Conservation (phyloP, 2,113 vertebrate genomes). For the Petrocephalus microphthalmus region DNA sequence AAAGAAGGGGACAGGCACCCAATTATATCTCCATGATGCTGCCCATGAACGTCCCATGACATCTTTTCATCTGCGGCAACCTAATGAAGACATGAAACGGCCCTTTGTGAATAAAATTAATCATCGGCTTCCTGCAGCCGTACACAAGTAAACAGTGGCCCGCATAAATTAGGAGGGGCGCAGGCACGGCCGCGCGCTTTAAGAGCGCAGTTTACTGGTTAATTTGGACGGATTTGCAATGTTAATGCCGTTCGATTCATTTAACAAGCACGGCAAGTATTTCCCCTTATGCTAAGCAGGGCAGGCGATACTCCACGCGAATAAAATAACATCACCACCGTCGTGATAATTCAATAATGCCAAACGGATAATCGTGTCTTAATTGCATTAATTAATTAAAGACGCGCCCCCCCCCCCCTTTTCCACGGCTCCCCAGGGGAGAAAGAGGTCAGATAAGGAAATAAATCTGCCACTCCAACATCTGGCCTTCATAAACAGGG, state of each 20-base stretch:
- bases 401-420: slow-evolving; percentile 25
- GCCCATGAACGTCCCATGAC: not conserved
- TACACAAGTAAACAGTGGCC: slow-evolving; percentile 57
- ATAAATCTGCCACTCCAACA: slow-evolving; percentile 22
- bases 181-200: slow-evolving; percentile 48
- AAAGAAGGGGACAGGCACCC: slow-evolving; percentile 11
- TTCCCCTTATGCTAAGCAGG: slow-evolving; percentile 51
- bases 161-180: slow-evolving; percentile 54
- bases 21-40: slow-evolving; percentile 17
- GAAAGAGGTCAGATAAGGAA: not conserved
- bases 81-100: slow-evolving; percentile 58
- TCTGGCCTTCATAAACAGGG: slow-evolving; percentile 37
- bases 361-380: slow-evolving; percentile 46
- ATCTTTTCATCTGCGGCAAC: slow-evolving; percentile 27
- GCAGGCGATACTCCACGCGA: slow-evolving; percentile 27
- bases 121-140: slow-evolving; percentile 45
- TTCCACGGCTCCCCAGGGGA: slow-evolving; percentile 30
- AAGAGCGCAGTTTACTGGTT: slow-evolving; percentile 58
- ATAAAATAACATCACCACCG: slow-evolving; percentile 21
- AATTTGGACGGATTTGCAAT: slow-evolving; percentile 67
- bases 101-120: slow-evolving; percentile 59
- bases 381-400: slow-evolving; percentile 53
- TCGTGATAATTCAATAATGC: slow-evolving; percentile 44
- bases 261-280: slow-evolving; percentile 48
- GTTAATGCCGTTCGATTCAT: slow-evolving; percentile 58